Conservation (phyloP, 2,888 invertebrate genomes). For the Amaurobius ferox region DNA sequence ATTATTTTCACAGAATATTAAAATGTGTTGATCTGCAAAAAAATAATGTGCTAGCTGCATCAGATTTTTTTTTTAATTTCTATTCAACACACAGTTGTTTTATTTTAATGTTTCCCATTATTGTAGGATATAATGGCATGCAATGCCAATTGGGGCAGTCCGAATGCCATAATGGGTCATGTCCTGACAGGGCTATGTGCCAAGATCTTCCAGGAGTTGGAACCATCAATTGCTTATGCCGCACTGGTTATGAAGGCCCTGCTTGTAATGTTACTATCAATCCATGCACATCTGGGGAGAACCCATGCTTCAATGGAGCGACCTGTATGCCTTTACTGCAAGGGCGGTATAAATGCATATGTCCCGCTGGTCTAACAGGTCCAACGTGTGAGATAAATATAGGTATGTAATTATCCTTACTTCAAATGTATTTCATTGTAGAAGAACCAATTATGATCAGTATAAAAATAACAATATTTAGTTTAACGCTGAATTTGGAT, state of each 20-base stretch:
- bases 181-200: constrained; percentile 97
- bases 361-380: constrained; percentile 98
- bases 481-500: too few species aligned
- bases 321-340: constrained; percentile 89
- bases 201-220: constrained; percentile 91
- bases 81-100: too few species aligned
- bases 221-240: constrained; percentile 93
- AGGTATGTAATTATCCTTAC: constrained; percentile 68
- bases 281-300: constrained; percentile 85
- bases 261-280: constrained; percentile 92
- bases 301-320: constrained; percentile 93
- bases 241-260: constrained; percentile 94
- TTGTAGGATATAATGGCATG: constrained; percentile 90
- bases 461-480: too few species aligned
- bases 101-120: too few species aligned
- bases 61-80: too few species aligned
- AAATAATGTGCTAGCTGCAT: too few species aligned
- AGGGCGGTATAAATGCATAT: constrained; percentile 95
- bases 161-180: constrained; percentile 92
- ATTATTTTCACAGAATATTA: too few species aligned
- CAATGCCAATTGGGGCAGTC: constrained; percentile 96
- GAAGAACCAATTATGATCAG: too few species aligned
- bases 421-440: too few species aligned
- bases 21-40: too few species aligned
- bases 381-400: constrained; percentile 93